A percentile compares a stretch with the other conserved stretches of the same genome.
phyloP scores from a whole-genome alignment of 2,888 invertebrate genomes.

The Andrena trimmerana region DNA sequence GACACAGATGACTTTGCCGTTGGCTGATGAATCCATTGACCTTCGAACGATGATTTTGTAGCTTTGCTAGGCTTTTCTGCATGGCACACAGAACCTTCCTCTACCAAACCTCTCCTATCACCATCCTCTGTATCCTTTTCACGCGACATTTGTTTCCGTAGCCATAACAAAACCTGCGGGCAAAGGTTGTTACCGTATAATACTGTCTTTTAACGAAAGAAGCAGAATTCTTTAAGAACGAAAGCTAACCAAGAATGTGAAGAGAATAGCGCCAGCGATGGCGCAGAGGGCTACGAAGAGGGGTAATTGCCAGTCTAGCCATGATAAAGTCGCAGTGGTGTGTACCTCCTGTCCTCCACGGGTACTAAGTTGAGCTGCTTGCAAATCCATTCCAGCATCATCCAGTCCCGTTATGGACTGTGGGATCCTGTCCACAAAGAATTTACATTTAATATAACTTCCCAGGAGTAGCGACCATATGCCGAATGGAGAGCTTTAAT shows the following conservation, averaged over 20 bases:
- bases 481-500: not conserved
- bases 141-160: slow-evolving; percentile 85
- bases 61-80: slow-evolving; percentile 77
- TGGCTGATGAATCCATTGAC: slow-evolving; percentile 81
- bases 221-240: not conserved
- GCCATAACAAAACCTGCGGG: slow-evolving; percentile 83
- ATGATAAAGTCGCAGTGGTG: slow-evolving; percentile 80
- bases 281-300: slow-evolving; percentile 82
- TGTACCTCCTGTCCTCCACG: slow-evolving; percentile 81
- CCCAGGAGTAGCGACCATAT: not conserved
- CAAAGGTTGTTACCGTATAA: not conserved
- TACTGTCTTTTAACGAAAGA: not conserved
- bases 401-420: slow-evolving; percentile 85
- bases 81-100: slow-evolving; percentile 78
- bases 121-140: slow-evolving; percentile 84
- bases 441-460: not conserved
- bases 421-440: slow-evolving; percentile 77
- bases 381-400: slow-evolving; percentile 85
- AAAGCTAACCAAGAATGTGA: slow-evolving; percentile 82
- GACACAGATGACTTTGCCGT: slow-evolving; percentile 61
- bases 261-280: slow-evolving; percentile 82
- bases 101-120: slow-evolving; percentile 83
- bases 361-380: slow-evolving; percentile 79
- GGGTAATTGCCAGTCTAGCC: slow-evolving; percentile 83
- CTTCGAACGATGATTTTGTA: slow-evolving; percentile 78